phyloP scores from a whole-genome alignment of 1,140 invertebrate species.

The Drosophila pseudoobscura region DNA sequence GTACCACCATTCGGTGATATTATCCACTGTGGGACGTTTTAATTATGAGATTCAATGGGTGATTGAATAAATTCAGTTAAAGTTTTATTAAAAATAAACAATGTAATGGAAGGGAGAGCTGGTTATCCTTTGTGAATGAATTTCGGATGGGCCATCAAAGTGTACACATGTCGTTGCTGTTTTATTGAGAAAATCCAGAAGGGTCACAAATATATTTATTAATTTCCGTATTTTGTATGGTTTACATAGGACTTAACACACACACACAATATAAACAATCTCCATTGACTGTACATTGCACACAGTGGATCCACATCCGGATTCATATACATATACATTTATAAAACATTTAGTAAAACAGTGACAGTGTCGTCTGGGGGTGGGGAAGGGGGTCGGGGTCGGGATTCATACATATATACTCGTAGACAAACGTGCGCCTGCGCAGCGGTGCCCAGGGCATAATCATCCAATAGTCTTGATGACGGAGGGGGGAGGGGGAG shows the following conservation, averaged over 20 bases:
- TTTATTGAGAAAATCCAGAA: constrained; percentile 6
- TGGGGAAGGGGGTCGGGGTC: too few relatives aligned
- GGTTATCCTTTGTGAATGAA: too few relatives aligned
- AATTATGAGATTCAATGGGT: too few relatives aligned
- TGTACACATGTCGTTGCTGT: too few relatives aligned
- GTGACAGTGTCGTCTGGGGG: constrained; percentile 16
- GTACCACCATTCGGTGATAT: too few relatives aligned
- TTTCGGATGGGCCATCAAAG: too few relatives aligned
- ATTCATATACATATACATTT: constrained; percentile 3
- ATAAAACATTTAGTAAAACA: constrained; percentile 65
- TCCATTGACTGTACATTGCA: background rate
- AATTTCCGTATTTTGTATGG: constrained; percentile 41
- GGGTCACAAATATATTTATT: constrained; percentile 41
- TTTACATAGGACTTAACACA: constrained; percentile 14
- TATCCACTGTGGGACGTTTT: too few relatives aligned
- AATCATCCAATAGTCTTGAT: too few relatives aligned
- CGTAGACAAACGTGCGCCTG: constrained; percentile 67
- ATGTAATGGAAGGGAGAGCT: too few relatives aligned
- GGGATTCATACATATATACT: too few relatives aligned
- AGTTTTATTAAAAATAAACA: too few relatives aligned
- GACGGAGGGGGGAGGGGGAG: constrained; percentile 20
- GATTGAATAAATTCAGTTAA: too few relatives aligned
- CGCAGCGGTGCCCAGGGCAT: constrained; percentile 57
- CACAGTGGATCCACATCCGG: constrained; percentile 18
- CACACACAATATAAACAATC: constrained; percentile 48